Evolutionary conservation across 2,113 vertebrate genomes (phyloP).

Genomic region (Vireo altiloquus): DNA sequence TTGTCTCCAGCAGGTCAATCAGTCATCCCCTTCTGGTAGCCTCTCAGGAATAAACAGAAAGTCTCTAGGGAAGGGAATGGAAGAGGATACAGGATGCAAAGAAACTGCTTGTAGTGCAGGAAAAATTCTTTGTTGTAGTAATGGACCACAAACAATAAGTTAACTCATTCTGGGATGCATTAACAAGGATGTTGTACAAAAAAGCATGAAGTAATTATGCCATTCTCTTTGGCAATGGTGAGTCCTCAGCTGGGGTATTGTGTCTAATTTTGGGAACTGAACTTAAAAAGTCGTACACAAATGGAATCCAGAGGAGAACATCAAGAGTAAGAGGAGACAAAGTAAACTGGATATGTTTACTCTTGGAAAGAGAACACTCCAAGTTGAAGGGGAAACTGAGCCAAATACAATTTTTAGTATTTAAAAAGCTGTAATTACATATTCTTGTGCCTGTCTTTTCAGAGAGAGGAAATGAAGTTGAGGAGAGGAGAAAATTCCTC

Average conservation of each 20-base stretch:
- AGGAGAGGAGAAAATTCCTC: background rate
- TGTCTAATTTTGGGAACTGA: background rate
- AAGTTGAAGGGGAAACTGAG: background rate
- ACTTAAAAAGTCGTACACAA: background rate
- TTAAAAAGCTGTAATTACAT: background rate
- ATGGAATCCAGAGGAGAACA: background rate
- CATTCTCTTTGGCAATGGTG: background rate
- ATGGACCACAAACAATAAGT: background rate
- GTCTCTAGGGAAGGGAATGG: background rate
- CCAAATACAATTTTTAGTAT: background rate
- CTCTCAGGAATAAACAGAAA: conserved; percentile 18
- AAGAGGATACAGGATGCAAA: background rate
- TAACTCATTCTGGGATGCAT: background rate
- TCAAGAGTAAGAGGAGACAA: background rate
- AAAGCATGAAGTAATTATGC: background rate
- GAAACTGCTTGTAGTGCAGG: background rate
- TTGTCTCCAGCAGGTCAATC: background rate
- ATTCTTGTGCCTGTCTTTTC: background rate
- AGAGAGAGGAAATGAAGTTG: background rate
- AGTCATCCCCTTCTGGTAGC: background rate
- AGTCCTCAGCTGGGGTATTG: background rate
- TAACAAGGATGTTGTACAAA: background rate
- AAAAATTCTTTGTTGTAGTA: conserved; percentile 5
- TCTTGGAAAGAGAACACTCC: background rate
- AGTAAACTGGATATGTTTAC: background rate